Percentiles rank a stretch among this genome's conserved stretches.
Evolutionary conservation across 2,888 invertebrate genomes (phyloP).

Genomic region (Eretmocerus hayati): DNA sequence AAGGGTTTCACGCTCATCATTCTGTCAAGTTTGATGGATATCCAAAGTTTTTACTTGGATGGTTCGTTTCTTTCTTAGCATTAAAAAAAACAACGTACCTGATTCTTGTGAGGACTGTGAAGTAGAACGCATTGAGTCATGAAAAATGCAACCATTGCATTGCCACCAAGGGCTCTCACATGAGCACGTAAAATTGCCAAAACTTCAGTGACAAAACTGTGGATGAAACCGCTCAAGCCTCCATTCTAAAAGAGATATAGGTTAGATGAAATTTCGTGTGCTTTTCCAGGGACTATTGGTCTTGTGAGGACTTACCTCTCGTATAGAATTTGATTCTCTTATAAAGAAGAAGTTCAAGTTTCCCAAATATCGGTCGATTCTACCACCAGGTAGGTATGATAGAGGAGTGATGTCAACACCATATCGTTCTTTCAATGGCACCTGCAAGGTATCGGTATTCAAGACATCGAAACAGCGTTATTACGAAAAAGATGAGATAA

Average conservation of each 20-base stretch:
- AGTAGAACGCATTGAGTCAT: slow-evolving; percentile 85
- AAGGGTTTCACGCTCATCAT: no score
- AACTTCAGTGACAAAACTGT: slow-evolving; percentile 89
- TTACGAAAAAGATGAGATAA: no score
- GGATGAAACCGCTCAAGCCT: slow-evolving; percentile 89
- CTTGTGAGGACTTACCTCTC: slow-evolving; percentile 72
- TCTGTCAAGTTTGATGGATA: no score
- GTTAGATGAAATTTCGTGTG: no score
- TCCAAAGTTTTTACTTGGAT: no score
- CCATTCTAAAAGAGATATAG: slow-evolving; percentile 56
- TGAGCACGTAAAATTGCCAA: slow-evolving; percentile 89
- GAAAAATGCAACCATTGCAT: slow-evolving; percentile 90
- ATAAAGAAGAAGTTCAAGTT: slow-evolving; percentile 92
- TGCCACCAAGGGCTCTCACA: slow-evolving; percentile 87
- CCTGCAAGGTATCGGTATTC: no score
- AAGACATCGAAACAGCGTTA: no score
- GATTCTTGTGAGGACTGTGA: slow-evolving; percentile 93
- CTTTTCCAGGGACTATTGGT: no score
- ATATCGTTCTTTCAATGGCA: slow-evolving; percentile 50
- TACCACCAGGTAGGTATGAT: slow-evolving; percentile 69
- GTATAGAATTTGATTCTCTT: slow-evolving; percentile 83
- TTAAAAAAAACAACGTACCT: slow-evolving; percentile 53
- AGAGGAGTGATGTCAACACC: slow-evolving; percentile 78
- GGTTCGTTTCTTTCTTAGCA: no score
- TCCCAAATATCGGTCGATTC: slow-evolving; percentile 76